Conservation (phyloP, 1,140 invertebrate genomes). For the Octopus bimaculoides region DNA sequence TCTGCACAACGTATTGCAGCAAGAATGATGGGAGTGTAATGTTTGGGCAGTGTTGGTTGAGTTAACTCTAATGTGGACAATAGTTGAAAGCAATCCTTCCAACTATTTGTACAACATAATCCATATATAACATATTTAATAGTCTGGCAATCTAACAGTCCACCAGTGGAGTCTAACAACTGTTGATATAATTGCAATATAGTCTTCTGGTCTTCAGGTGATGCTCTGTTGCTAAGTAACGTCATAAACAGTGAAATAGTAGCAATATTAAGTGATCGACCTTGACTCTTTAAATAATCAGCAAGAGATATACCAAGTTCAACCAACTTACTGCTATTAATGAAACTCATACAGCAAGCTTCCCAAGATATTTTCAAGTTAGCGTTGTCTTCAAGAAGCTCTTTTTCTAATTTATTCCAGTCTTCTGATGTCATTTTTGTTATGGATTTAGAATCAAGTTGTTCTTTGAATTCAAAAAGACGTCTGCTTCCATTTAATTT, state of each 20-base stretch:
- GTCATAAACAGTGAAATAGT: neutral
- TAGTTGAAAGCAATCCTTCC: neutral
- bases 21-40: neutral
- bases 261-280: neutral
- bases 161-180: neutral
- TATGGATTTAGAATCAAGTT: neutral
- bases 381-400: neutral
- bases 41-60: neutral
- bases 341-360: neutral
- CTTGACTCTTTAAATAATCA: neutral
- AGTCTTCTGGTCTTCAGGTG: neutral
- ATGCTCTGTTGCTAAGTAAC: neutral
- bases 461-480: neutral
- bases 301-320: neutral
- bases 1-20: neutral
- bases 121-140: neutral
- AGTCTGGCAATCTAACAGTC: neutral
- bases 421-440: neutral
- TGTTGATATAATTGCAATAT: neutral
- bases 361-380: neutral
- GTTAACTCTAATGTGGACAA: neutral
- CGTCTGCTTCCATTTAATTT: neutral
- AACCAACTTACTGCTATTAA: neutral
- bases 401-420: neutral
- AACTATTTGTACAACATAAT: neutral